phyloP scores from a whole-genome alignment of 2,113 vertebrate genomes.

The Larimichthys crocea region DNA sequence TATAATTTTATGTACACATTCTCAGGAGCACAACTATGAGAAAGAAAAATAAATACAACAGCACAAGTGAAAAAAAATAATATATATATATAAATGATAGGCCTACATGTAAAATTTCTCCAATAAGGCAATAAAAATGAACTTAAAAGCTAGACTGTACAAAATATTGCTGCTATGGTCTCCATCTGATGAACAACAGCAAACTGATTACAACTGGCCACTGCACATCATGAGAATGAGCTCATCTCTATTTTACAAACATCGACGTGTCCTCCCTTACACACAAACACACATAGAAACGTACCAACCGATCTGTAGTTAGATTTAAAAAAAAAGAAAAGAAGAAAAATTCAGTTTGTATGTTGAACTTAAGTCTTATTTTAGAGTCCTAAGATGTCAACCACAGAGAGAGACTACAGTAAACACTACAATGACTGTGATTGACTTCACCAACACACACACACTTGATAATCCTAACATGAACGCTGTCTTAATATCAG shows the following conservation, averaged over 20 bases:
- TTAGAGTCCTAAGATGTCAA: constrained; percentile 51
- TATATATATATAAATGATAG: constrained; percentile 46
- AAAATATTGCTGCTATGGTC: constrained; percentile 84
- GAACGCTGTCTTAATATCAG: constrained; percentile 52
- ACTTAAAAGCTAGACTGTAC: constrained; percentile 75
- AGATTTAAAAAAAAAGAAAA: background rate
- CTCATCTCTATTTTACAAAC: constrained; percentile 64
- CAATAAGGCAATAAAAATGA: constrained; percentile 83
- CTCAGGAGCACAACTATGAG: constrained; percentile 76
- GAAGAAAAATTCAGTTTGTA: constrained; percentile 16
- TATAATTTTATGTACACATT: constrained; percentile 86
- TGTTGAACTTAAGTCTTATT: constrained; percentile 30
- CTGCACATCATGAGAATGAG: constrained; percentile 74
- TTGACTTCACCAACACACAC: constrained; percentile 56
- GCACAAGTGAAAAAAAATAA: constrained; percentile 68
- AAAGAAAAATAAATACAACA: constrained; percentile 77
- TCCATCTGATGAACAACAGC: constrained; percentile 75
- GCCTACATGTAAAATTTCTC: constrained; percentile 65
- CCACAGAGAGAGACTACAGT: constrained; percentile 69
- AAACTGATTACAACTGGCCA: constrained; percentile 79
- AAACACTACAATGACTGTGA: constrained; percentile 69
- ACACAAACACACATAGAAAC: constrained; percentile 62
- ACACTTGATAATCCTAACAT: constrained; percentile 38
- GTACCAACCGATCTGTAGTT: constrained; percentile 45
- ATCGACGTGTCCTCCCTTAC: constrained; percentile 47